phyloP scores from a whole-genome alignment of 2,113 vertebrate genomes.

The Cheirogaleus medius region DNA sequence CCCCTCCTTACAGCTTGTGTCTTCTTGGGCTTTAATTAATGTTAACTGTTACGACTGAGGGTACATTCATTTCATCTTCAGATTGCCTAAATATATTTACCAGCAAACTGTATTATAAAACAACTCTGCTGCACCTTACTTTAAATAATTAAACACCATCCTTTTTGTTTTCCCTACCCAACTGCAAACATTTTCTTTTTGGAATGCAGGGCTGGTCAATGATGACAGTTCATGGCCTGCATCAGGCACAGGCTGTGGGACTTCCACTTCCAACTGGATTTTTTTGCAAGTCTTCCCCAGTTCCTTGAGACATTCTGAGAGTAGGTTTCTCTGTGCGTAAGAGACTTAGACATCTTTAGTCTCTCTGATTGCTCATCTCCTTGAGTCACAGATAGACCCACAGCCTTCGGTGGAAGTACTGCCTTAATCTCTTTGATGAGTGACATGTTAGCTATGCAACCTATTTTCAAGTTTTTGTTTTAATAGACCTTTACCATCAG shows the following conservation, averaged over 20 bases:
- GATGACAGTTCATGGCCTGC: not conserved
- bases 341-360: not conserved
- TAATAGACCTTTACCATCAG: conserved; percentile 69
- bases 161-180: not conserved
- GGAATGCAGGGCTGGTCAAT: not conserved
- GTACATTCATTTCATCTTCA: not conserved
- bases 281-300: not conserved
- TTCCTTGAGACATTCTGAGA: not conserved
- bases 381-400: not conserved
- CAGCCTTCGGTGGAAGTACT: conserved; percentile 22
- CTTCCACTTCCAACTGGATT: not conserved
- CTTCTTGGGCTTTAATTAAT: not conserved
- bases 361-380: not conserved
- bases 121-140: not conserved
- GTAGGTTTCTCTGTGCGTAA: not conserved
- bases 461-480: conserved; percentile 73
- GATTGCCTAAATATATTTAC: not conserved
- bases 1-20: not conserved
- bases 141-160: not conserved
- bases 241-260: not conserved
- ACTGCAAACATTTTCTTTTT: not conserved
- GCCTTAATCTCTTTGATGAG: conserved; percentile 35
- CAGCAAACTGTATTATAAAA: not conserved
- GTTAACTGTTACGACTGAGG: not conserved
- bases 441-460: conserved; percentile 39